Base-by-base conservation (phyloP, 1,140 invertebrate species). In the Diachasmimorpha longicaudata region DNA sequence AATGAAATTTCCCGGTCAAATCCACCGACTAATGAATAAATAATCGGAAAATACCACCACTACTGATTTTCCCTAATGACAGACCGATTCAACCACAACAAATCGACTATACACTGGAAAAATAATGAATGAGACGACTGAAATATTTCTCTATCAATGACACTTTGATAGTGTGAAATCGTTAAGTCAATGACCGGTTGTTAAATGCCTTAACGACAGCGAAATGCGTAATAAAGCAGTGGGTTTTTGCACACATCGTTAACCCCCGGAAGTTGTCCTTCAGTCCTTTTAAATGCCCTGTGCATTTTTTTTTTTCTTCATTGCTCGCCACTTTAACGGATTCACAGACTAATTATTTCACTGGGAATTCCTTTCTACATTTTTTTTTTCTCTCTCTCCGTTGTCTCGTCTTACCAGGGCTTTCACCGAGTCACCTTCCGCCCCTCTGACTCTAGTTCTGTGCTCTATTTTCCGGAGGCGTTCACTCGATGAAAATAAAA, bases 151-250 rank as follows among this genome's bases (percentile, higher is more conserved):
- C 19, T 19, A 52, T 52, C 9, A 52, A 52, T 52, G 48, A 52
- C 48, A 52, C 11, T 52, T 16, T 1, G 48, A 52, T n/a, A 14
- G 48, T 52, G 48, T 52, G 48, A 52, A 46, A 2, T 42, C 44
- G 16, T 48, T 25, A 39, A 79, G 63, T 36, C 66, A 75, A 25
- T 39, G 73, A 44, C 71, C 72, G 73, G 69, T 58, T 66, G 58
- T 72, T 74, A 71, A 52, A 55, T 36, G 78, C 80, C 76, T 72
- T 78, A 78, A 67, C 75, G 72, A 36, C 55, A 42, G 14, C 25
- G 66, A 63, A 71, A 58, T 46, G 48, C 63, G 74, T 78, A 63
- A 63, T 63, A 63, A 63, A 31, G 2, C 58, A 52, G 16, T 16
- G 16, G n/a, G 14, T 14, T 52, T 4, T 16, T 63, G 23, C 19